phyloP scores from a whole-genome alignment of 1,140 invertebrate genomes.

The Diorhabda carinulata region DNA sequence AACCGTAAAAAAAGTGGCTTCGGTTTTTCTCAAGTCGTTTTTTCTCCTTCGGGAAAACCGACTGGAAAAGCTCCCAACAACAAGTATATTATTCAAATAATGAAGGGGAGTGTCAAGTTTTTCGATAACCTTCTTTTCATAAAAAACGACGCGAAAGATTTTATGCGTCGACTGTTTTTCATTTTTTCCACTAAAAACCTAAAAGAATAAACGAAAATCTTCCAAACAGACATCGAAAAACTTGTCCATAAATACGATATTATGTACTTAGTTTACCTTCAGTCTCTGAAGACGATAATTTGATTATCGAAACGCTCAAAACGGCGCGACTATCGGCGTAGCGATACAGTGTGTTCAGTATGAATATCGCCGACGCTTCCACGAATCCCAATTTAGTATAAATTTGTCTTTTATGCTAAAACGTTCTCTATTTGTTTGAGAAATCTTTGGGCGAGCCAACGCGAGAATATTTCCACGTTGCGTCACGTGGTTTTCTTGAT shows the following conservation, averaged over 20 bases:
- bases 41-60: not conserved
- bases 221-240: no score
- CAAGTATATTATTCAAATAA: slow-evolving; percentile 3
- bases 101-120: not conserved
- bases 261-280: no score
- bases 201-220: no score
- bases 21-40: not conserved
- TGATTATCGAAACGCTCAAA: no score
- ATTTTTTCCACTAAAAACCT: no score
- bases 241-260: no score
- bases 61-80: slow-evolving; percentile 1
- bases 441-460: slow-evolving; percentile 6
- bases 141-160: not conserved
- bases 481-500: slow-evolving; percentile 13
- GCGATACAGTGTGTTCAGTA: no score
- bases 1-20: slow-evolving; percentile 2
- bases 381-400: no score
- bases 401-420: no score
- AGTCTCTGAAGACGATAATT: no score
- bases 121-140: not conserved
- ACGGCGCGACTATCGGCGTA: no score
- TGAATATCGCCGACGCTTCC: no score
- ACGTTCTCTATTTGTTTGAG: not conserved
- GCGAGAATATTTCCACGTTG: slow-evolving; percentile 3
- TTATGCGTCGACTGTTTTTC: not conserved